phyloP scores from a whole-genome alignment of 2,113 vertebrate species.

The Platysteira castanea region DNA sequence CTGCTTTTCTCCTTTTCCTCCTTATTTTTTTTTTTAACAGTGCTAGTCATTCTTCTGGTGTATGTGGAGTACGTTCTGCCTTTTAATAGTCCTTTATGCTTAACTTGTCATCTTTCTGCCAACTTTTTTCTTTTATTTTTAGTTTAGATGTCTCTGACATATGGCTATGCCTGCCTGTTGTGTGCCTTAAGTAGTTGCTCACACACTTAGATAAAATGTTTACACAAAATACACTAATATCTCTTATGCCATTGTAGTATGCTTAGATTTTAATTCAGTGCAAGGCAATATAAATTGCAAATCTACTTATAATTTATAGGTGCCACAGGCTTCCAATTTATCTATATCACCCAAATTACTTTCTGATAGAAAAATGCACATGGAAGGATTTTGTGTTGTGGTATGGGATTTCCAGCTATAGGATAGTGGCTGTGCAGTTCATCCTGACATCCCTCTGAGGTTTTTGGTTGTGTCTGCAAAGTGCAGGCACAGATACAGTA shows the following conservation, averaged over 20 bases:
- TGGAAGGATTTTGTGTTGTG: not conserved
- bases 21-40: not conserved
- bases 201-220: not conserved
- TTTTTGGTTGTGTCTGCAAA: not conserved
- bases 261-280: not conserved
- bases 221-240: not conserved
- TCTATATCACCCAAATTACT: not conserved
- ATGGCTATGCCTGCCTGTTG: not conserved
- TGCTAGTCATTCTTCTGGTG: not conserved
- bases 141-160: not conserved
- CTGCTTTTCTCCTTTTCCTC: not conserved
- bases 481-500: not conserved
- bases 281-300: not conserved
- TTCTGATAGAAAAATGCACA: not conserved
- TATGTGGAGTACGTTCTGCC: not conserved
- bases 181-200: not conserved
- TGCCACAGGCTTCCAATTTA: not conserved
- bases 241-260: not conserved
- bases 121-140: not conserved
- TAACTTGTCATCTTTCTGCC: not conserved
- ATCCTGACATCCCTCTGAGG: not conserved
- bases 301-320: not conserved
- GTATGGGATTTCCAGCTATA: not conserved
- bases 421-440: not conserved
- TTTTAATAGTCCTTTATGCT: not conserved